Percentiles rank a stretch among this genome's conserved stretches.
These are phyloP conservation scores for Struthio camelus DNA, from an alignment of 2,113 vertebrate genomes.

Conservation along the genomic window DNA sequence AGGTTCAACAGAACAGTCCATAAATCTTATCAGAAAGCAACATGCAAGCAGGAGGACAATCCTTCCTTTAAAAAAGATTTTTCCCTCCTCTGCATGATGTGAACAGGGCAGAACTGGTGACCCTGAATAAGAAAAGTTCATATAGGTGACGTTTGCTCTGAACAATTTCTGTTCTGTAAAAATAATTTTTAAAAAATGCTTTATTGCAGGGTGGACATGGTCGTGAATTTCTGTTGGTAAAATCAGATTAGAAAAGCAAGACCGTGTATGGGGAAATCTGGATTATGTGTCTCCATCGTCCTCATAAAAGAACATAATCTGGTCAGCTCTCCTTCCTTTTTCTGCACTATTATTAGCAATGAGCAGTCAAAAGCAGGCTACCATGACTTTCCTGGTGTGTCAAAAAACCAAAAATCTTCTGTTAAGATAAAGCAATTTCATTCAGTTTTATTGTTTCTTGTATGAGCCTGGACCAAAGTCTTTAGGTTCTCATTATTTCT, in stretches of 20 bases:
- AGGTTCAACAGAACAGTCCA: conserved; percentile 16
- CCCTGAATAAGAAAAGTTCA: conserved; percentile 23
- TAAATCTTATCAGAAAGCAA: conserved; percentile 37
- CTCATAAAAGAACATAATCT: neutral
- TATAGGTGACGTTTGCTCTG: neutral
- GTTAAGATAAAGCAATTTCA: neutral
- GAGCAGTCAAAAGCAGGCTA: neutral
- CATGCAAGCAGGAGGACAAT: conserved; percentile 16
- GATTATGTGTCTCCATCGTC: neutral
- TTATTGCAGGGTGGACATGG: neutral
- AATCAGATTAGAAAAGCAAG: neutral
- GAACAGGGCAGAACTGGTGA: neutral
- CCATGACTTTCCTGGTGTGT: neutral
- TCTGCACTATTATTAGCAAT: neutral
- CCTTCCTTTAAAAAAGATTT: conserved; percentile 6
- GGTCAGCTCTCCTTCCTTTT: neutral
- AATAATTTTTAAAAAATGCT: neutral
- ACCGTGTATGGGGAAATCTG: neutral
- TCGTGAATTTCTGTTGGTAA: neutral
- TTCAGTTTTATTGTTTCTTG: neutral
- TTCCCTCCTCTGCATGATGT: neutral
- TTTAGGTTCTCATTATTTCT: neutral
- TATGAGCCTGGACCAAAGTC: neutral
- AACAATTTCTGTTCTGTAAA: neutral
- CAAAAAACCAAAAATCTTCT: neutral